Percentiles rank a stretch among this genome's conserved stretches.
These are phyloP conservation scores for Urosaurus nigricauda DNA, from an alignment of 2,797 vertebrate genomes.

Conservation along the genomic window DNA sequence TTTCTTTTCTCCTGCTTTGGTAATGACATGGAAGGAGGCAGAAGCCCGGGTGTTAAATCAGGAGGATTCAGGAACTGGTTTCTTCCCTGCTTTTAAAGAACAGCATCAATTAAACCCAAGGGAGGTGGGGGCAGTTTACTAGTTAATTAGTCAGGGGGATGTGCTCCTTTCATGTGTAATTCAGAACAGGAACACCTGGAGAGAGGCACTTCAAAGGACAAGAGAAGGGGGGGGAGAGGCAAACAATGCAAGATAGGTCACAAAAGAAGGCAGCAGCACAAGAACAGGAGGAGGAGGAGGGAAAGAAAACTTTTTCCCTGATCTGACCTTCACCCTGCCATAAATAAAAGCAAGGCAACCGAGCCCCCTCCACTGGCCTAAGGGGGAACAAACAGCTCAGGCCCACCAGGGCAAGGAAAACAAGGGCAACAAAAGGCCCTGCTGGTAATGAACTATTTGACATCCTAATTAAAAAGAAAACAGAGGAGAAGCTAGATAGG, in stretches of 20 bases:
- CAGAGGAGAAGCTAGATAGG: conserved; percentile 74
- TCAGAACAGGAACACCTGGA: conserved; percentile 87
- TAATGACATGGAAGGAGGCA: conserved; percentile 57
- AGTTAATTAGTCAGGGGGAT: conserved; percentile 87
- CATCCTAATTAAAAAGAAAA: conserved; percentile 84
- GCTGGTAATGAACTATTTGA: conserved; percentile 83
- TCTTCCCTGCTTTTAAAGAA: conserved; percentile 76
- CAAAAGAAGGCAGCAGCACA: conserved; percentile 76
- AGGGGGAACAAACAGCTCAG: conserved; percentile 79
- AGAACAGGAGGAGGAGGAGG: conserved; percentile 73
- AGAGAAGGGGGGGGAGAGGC: conserved; percentile 63
- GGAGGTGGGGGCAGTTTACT: conserved; percentile 83
- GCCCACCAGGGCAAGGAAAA: conserved; percentile 46
- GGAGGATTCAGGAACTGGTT: conserved; percentile 71
- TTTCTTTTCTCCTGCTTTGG: background rate
- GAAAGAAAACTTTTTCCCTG: conserved; percentile 43
- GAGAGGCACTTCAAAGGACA: conserved; percentile 84
- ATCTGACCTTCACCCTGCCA: conserved; percentile 83
- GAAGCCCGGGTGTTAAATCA: conserved; percentile 71
- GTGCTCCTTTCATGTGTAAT: conserved; percentile 88
- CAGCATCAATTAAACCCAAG: conserved; percentile 83
- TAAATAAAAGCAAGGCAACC: conserved; percentile 77
- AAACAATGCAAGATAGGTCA: conserved; percentile 84
- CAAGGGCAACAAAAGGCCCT: conserved; percentile 61
- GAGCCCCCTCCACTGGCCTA: conserved; percentile 62